A percentile compares a stretch with the other conserved stretches of the same genome.
Conservation (phyloP, 2,797 vertebrate species). For the Valencia hispanica region DNA sequence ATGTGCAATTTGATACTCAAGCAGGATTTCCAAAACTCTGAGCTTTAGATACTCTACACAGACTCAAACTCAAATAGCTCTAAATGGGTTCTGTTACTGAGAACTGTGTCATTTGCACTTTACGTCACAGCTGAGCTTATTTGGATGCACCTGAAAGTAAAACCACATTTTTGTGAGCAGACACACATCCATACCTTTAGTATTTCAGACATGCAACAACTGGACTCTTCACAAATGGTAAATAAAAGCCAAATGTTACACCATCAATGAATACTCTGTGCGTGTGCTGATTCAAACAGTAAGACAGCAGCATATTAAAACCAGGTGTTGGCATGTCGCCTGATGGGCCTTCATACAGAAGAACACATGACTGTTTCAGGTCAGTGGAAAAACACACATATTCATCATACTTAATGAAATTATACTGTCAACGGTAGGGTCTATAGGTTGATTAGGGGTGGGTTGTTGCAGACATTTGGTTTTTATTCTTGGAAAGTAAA, state of each 20-base stretch:
- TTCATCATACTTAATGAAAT: constrained; percentile 33
- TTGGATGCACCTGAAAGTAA: constrained; percentile 14
- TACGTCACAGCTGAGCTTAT: constrained; percentile 28
- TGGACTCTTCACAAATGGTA: constrained; percentile 44
- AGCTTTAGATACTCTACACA: constrained; percentile 24
- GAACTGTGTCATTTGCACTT: constrained; percentile 26
- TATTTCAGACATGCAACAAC: constrained; percentile 25
- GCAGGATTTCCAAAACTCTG: constrained; percentile 32
- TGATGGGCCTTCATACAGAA: not conserved
- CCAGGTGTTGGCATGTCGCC: constrained; percentile 51
- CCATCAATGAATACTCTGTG: constrained; percentile 4
- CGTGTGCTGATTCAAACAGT: constrained; percentile 25
- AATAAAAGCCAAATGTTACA: constrained; percentile 54
- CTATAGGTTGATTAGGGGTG: not conserved
- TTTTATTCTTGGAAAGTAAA: not conserved
- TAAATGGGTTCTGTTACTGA: constrained; percentile 32
- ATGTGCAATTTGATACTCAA: constrained; percentile 43
- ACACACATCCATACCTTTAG: constrained; percentile 9
- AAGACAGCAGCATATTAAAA: constrained; percentile 49
- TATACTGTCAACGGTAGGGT: not conserved
- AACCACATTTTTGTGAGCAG: constrained; percentile 8
- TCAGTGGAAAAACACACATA: constrained; percentile 38
- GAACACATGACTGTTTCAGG: constrained; percentile 19
- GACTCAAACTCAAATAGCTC: constrained; percentile 26
- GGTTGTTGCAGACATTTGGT: not conserved